These are phyloP conservation scores for Serrognathus titanus DNA, from an alignment of 2,888 invertebrate species.

Conservation along the genomic window DNA sequence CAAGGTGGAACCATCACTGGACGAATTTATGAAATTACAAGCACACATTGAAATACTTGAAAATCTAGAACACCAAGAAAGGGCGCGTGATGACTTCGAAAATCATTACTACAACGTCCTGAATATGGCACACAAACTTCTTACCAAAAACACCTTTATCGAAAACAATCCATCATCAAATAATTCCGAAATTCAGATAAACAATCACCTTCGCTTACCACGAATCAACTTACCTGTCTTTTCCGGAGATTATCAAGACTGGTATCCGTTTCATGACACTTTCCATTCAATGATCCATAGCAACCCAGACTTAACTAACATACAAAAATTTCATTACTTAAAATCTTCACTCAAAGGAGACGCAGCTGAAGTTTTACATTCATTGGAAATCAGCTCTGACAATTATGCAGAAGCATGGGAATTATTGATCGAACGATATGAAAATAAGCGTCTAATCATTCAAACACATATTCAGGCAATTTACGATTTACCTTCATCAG, in stretches of 20 bases:
- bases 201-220: not conserved
- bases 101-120: not conserved
- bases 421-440: slow-evolving; percentile 11
- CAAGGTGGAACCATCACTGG: no score
- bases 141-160: no score
- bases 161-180: no score
- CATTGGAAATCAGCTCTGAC: slow-evolving; percentile 11
- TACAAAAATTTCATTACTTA: slow-evolving; percentile 13
- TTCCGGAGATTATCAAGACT: slow-evolving; percentile 7
- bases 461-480: slow-evolving; percentile 11
- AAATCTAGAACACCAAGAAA: not conserved
- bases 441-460: slow-evolving; percentile 19
- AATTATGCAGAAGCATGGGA: slow-evolving; percentile 21
- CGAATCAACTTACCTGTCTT: not conserved
- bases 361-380: not conserved
- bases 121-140: no score
- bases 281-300: slow-evolving; percentile 17
- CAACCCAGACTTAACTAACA: slow-evolving; percentile 9
- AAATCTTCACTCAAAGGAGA: slow-evolving; percentile 1
- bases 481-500: slow-evolving; percentile 3
- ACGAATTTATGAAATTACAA: no score
- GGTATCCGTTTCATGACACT: slow-evolving; percentile 17
- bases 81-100: not conserved
- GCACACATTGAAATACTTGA: not conserved
- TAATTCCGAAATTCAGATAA: no score